Evolutionary conservation across 2,888 invertebrate genomes (phyloP), one percentile per base, ranked within the genome.

Genomic region (Trachelus tabidus): DNA sequence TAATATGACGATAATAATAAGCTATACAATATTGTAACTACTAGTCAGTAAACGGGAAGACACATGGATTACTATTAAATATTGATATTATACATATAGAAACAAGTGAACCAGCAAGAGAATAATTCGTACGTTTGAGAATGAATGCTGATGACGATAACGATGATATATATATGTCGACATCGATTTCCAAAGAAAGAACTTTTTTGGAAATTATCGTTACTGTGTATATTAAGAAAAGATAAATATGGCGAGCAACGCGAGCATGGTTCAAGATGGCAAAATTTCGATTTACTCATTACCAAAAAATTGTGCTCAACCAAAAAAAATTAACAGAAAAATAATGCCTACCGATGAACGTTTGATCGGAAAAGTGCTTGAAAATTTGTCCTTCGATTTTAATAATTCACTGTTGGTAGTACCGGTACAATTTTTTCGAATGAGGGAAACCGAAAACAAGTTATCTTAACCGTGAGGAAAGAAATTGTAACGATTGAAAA

Each of bases 1-100:
- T 79, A 80, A 80, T 35, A 79, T 76, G 81, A 82, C 77, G 82
- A 81, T 83, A 82, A 81, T 81, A 82, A 79, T 83, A 81, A 81
- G 81, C 78, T 83, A 82, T 82, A 82, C 80, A 82, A 79, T 79
- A 82, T 79, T 80, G 78, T 82, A 82, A 82, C 79, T 80, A 81
- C 79, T 82, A 82, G 81, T 79, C 81, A 83, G 76, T 81, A 81
- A 81, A 79, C 79, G 77, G 73, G 80, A 80, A 79, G 68, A 76
- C 77, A 76, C 79, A 76, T 79, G 79, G 80, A 81, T 79, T 80
- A 79, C 76, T 76, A 80, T 80, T 80, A 78, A 77, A 80, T 81
- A 80, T 79, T 79, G 80, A 75, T 74, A 77, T 76, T 75, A 56
- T 56, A 56, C 73, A 35, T 77, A 79, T 69, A 74, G n/a, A 37